Evolutionary conservation across 2,797 vertebrate species (phyloP).

Genomic region (Kryptopterus vitreolus): DNA sequence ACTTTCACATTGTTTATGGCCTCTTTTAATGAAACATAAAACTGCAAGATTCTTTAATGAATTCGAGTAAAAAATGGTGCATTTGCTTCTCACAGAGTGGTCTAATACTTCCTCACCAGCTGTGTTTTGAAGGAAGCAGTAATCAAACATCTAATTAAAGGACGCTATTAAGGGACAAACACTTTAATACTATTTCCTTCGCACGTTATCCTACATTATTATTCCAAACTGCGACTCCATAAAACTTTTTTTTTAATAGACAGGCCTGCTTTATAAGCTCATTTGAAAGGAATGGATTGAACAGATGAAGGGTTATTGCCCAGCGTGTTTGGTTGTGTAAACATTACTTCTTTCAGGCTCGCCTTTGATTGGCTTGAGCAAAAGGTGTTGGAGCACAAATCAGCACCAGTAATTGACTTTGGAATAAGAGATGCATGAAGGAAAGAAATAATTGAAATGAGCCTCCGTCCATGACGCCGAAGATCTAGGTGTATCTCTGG

Average conservation of each 20-base stretch:
- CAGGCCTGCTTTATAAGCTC: slow-evolving; percentile 12
- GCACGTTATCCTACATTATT: slow-evolving; percentile 9
- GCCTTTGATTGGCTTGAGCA: slow-evolving; percentile 15
- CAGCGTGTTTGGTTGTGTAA: slow-evolving; percentile 14
- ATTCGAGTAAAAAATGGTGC: neutral
- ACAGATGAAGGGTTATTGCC: slow-evolving; percentile 23
- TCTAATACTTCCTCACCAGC: slow-evolving; percentile 3
- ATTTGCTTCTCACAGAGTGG: neutral
- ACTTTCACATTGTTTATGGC: neutral
- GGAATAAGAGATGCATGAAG: slow-evolving; percentile 49
- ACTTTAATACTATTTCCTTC: slow-evolving; percentile 20
- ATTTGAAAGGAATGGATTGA: slow-evolving; percentile 30
- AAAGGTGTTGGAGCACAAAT: slow-evolving; percentile 24
- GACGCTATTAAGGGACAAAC: slow-evolving; percentile 7
- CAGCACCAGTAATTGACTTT: slow-evolving; percentile 36
- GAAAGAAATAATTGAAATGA: slow-evolving; percentile 49
- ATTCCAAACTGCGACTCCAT: neutral
- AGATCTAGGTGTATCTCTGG: slow-evolving; percentile 47
- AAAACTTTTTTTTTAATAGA: slow-evolving; percentile 13
- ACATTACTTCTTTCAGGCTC: slow-evolving; percentile 5
- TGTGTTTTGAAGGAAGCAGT: slow-evolving; percentile 23
- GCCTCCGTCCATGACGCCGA: slow-evolving; percentile 27
- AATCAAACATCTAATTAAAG: slow-evolving; percentile 11
- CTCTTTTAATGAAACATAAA: neutral
- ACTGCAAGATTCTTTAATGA: slow-evolving; percentile 4